Conservation (phyloP, 2,113 vertebrate genomes). For the Prinia subflava region DNA sequence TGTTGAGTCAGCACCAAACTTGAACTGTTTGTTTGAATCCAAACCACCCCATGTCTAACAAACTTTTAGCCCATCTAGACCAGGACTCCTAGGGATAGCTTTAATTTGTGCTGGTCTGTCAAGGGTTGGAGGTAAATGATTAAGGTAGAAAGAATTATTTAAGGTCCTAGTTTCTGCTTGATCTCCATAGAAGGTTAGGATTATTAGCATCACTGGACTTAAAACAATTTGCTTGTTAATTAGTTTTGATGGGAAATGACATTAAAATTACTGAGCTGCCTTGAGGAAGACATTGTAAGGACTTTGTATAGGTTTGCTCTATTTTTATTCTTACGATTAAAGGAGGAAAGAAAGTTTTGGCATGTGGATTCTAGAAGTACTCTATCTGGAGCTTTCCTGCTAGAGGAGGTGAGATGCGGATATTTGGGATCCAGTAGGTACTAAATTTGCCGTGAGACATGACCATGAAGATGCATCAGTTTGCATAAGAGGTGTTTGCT, state of each 20-base stretch:
- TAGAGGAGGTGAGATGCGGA: not conserved
- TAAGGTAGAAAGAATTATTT: not conserved
- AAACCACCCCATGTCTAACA: not conserved
- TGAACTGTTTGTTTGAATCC: not conserved
- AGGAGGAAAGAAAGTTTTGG: not conserved
- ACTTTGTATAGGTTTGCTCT: not conserved
- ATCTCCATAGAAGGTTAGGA: not conserved
- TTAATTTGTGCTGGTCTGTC: not conserved
- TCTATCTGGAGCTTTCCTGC: not conserved
- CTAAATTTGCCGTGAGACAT: not conserved
- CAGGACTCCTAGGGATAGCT: not conserved
- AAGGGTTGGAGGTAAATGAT: not conserved
- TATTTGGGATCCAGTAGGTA: not conserved
- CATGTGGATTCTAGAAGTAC: not conserved
- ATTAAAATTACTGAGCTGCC: not conserved
- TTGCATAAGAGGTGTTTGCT: not conserved
- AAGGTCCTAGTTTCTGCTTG: not conserved
- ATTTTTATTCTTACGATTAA: not conserved
- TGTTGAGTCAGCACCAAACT: not conserved
- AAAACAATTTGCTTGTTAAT: not conserved
- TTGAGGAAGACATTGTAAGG: not conserved
- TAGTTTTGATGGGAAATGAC: not conserved
- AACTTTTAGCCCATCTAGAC: not conserved
- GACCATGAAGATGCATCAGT: not conserved
- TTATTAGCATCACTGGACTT: not conserved